Evolutionary conservation across 2,797 vertebrate genomes (phyloP), one percentile per base, ranked within the genome.

Genomic region (Sebastes goodei): DNA sequence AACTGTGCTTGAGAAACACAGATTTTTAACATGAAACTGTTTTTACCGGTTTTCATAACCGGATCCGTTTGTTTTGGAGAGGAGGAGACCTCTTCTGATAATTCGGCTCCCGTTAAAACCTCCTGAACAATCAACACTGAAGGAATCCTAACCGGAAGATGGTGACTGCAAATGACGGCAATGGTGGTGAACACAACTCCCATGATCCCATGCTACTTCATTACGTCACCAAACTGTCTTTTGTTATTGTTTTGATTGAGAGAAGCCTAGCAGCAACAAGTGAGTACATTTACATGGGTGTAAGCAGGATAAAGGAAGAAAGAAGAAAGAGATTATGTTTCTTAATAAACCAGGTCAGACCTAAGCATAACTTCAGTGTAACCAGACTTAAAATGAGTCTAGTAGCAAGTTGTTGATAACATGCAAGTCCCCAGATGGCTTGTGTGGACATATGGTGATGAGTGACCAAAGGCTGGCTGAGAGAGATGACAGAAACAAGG

Each of bases 391-490:
- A 53, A 59, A 49, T 32, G 0, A 71, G 8, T 70, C 60, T 2
- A n/a, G 56, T 7, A 60, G 53, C 9, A 6, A 30, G n/a, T 53
- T 23, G 20, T 21, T 57, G 42, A 60, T 32, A 14, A 49, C 60
- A 56, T 27, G 30, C 25, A 71, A 17, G 64, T 35, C 52, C 35
- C 9, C 25, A 35, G 20, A 60, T 56, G 68, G 64, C 38, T 15
- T 25, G 23, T 46, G 72, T 71, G 65, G 64, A 69, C 52, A 70
- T 64, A 33, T 66, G 42, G 52, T 64, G 64, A 74, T 9, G 3
- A 65, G 33, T 53, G 75, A 65, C 42, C 27, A 68, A 8, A 53
- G 80, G 21, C 71, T 20, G 73, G n/a, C 55, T 38, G 20, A 74
- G 4, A 56, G 17, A 30, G 23, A 56, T 7, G 4, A 46, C 35